Percentiles rank a stretch among this genome's conserved stretches.
Evolutionary conservation across 2,888 invertebrate species (phyloP).

Genomic region (Nezara viridula): DNA sequence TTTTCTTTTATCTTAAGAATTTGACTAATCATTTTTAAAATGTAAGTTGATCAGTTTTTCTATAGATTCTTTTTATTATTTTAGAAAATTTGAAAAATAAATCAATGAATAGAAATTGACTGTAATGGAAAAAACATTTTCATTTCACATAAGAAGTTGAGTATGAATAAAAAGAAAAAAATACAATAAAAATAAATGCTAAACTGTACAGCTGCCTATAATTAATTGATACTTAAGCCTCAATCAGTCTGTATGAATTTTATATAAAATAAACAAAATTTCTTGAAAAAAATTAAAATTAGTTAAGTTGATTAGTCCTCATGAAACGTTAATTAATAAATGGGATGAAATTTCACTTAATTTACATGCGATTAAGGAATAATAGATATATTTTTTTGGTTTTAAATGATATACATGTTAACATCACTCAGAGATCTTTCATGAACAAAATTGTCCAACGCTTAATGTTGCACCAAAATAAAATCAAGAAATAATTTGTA

Average conservation of each 20-base stretch:
- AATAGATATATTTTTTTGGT: conserved; percentile 1
- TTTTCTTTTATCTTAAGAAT: too few relatives aligned
- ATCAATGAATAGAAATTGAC: neutral
- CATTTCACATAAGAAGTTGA: neutral
- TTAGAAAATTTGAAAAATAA: too few relatives aligned
- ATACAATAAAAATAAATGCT: neutral
- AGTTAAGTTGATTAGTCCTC: neutral
- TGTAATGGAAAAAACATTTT: neutral
- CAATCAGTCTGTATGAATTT: neutral
- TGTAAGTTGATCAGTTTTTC: neutral
- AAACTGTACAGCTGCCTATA: neutral
- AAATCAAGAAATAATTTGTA: neutral
- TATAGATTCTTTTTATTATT: too few relatives aligned
- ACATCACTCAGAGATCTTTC: conserved; percentile 32
- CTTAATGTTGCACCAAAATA: neutral
- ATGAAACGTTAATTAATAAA: conserved; percentile 11
- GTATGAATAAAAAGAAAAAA: neutral
- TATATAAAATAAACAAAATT: neutral
- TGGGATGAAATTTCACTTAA: neutral
- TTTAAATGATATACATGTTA: conserved; percentile 31
- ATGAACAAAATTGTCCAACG: conserved; percentile 7
- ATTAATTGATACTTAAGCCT: conserved; percentile 4
- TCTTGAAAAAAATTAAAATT: neutral
- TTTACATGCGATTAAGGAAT: neutral
- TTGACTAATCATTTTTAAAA: too few relatives aligned